Evolutionary conservation across 2,113 vertebrate genomes (phyloP).

Genomic region (Scytalopus superciliaris): DNA sequence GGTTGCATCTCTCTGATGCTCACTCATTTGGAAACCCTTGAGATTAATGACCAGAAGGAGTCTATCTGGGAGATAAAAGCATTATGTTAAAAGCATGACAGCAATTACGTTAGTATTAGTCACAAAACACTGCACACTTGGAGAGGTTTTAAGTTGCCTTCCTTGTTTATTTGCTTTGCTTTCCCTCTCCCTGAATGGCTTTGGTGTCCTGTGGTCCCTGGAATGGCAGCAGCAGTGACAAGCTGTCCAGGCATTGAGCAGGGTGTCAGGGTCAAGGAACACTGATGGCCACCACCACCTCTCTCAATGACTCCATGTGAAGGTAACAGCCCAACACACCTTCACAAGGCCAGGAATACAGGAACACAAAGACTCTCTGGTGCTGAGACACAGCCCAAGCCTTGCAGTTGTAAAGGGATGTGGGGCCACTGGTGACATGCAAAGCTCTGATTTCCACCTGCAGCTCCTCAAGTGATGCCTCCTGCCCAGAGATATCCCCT

Average conservation of each 20-base stretch:
- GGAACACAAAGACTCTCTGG: fast-evolving
- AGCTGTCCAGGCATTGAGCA: neutral
- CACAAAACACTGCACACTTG: constrained; percentile 35
- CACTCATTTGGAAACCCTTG: neutral
- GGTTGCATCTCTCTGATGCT: neutral
- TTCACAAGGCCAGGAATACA: neutral
- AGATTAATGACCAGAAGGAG: constrained; percentile 43
- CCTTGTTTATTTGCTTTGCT: constrained; percentile 33
- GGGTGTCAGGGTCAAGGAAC: neutral
- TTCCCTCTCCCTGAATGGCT: neutral
- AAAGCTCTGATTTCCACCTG: neutral
- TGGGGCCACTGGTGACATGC: neutral
- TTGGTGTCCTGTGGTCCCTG: neutral
- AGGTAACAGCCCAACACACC: neutral
- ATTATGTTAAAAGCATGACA: constrained; percentile 46
- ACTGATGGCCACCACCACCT: neutral
- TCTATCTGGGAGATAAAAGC: constrained; percentile 34
- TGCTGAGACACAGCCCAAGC: neutral
- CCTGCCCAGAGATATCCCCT: neutral
- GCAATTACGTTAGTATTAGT: constrained; percentile 50
- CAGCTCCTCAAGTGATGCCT: neutral
- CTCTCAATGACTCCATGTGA: neutral
- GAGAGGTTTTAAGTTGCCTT: constrained; percentile 11
- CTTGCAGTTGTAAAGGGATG: neutral
- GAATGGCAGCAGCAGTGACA: neutral